A percentile compares a stretch with the other conserved stretches of the same genome.
Evolutionary conservation across 2,797 vertebrate genomes (phyloP).

Genomic region (Scyliorhinus canicula): DNA sequence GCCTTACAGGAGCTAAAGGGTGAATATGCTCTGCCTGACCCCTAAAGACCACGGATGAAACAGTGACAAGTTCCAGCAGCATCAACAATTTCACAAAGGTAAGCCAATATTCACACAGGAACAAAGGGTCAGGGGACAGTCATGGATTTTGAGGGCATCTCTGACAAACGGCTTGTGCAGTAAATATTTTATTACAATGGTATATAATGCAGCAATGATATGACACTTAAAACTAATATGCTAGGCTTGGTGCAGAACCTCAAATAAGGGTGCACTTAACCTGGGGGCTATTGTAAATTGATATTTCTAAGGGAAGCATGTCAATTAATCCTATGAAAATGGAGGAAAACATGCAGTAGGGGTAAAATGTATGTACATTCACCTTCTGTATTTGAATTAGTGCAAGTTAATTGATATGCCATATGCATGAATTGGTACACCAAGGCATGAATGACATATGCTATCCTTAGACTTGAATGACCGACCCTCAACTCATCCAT

Average conservation of each 20-base stretch:
- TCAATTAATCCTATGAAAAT: neutral
- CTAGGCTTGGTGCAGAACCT: neutral
- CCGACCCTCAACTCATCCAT: neutral
- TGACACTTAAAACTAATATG: neutral
- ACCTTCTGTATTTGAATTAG: neutral
- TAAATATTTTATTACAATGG: neutral
- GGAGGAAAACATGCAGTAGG: neutral
- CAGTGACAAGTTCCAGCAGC: neutral
- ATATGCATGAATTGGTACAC: neutral
- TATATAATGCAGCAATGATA: neutral
- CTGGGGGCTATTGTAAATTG: neutral
- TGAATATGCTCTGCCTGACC: neutral
- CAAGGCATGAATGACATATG: constrained; percentile 10
- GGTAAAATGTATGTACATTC: neutral
- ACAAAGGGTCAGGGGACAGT: neutral
- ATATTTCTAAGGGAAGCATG: neutral
- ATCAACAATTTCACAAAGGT: neutral
- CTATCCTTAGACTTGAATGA: neutral
- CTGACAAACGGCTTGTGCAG: neutral
- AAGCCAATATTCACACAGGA: neutral
- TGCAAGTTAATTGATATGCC: neutral
- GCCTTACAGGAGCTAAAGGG: neutral
- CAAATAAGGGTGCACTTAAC: neutral
- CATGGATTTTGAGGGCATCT: neutral
- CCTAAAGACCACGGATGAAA: neutral